Conservation (phyloP, 92 coral and sea anemone genomes). For the Palythoa heliodiscus region DNA sequence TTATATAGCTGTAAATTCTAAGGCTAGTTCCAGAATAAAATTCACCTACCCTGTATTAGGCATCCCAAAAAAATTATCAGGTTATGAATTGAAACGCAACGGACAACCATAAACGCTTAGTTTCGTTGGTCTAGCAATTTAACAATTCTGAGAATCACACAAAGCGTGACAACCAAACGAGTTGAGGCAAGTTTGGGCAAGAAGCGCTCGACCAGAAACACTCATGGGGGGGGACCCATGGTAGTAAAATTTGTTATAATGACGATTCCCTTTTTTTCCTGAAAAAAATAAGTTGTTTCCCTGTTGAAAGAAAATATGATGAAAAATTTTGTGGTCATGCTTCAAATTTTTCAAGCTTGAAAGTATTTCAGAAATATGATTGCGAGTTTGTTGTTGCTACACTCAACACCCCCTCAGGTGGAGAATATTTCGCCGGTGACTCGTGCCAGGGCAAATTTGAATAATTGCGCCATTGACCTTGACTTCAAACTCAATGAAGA, state of each 20-base stretch:
- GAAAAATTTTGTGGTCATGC: not conserved
- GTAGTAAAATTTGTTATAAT: not conserved
- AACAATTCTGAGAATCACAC: slow-evolving; percentile 22
- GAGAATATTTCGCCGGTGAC: not conserved
- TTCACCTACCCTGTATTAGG: slow-evolving; percentile 24
- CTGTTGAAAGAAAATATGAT: not conserved
- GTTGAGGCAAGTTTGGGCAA: slow-evolving; percentile 33
- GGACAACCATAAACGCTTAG: not conserved
- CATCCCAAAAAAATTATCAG: not conserved
- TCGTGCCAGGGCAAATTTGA: slow-evolving; percentile 33
- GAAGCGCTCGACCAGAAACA: not conserved
- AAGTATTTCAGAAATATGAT: not conserved
- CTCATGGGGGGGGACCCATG: not conserved
- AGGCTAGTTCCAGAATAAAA: not conserved
- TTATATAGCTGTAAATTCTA: not conserved
- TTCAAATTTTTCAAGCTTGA: not conserved
- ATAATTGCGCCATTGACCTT: slow-evolving; percentile 35
- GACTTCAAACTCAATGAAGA: not conserved
- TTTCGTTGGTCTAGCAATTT: not conserved
- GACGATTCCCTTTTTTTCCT: no score
- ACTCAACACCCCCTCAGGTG: not conserved
- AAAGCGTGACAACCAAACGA: slow-evolving; percentile 22
- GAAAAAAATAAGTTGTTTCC: not conserved
- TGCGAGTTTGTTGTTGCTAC: not conserved
- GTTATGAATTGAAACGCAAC: not conserved